Evolutionary conservation across 2,113 vertebrate genomes (phyloP).

Genomic region (Globicephala melas): DNA sequence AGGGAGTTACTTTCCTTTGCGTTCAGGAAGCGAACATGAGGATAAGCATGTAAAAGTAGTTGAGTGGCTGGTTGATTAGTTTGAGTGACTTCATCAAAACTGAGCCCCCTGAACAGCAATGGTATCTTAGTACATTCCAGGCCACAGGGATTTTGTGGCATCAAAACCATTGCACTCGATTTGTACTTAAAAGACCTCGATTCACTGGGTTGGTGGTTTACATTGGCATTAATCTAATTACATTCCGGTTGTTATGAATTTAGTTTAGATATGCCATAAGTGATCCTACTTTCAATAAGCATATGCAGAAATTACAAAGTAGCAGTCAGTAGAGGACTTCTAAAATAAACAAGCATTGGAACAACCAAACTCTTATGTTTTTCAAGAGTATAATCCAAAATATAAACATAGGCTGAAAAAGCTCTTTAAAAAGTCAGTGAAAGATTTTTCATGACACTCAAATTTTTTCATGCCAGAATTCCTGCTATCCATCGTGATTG

Average conservation of each 20-base stretch:
- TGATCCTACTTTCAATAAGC: conserved; percentile 64
- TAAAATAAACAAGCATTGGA: conserved; percentile 58
- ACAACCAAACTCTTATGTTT: conserved; percentile 65
- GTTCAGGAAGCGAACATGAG: not conserved
- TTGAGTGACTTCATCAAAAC: conserved; percentile 22
- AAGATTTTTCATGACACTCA: not conserved
- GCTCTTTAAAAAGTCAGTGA: conserved; percentile 8
- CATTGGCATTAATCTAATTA: conserved; percentile 65
- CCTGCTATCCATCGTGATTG: not conserved
- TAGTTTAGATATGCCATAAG: conserved; percentile 66
- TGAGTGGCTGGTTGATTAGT: not conserved
- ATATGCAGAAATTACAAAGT: conserved; percentile 55
- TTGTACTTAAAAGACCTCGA: conserved; percentile 50
- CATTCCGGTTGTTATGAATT: conserved; percentile 66
- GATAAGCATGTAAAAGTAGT: not conserved
- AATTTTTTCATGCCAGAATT: conserved; percentile 26
- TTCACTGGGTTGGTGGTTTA: conserved; percentile 63
- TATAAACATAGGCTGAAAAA: conserved; percentile 51
- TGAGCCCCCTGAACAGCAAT: not conserved
- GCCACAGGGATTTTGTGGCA: conserved; percentile 31
- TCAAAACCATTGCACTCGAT: conserved; percentile 12
- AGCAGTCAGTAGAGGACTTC: conserved; percentile 38
- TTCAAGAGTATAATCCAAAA: conserved; percentile 54
- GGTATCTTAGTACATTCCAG: not conserved
- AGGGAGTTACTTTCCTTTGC: not conserved